Evolutionary conservation across 2,797 vertebrate genomes (phyloP).

Genomic region (Hydrophis major): DNA sequence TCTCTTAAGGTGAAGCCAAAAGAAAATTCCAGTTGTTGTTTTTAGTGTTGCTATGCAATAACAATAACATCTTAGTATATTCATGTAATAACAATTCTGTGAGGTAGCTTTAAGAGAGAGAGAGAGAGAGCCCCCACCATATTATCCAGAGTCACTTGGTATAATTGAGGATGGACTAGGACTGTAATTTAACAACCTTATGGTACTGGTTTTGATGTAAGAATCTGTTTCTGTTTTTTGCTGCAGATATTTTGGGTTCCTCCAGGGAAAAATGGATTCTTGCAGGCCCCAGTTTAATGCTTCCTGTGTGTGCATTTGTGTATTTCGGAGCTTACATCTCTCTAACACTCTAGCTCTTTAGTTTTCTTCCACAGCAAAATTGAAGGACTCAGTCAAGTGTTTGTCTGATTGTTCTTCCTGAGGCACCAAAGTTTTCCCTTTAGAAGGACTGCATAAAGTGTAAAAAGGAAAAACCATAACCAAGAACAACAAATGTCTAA

Average conservation of each 20-base stretch:
- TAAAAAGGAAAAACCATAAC: not conserved
- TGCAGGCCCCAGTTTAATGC: not conserved
- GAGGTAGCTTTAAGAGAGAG: not conserved
- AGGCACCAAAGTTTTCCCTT: not conserved
- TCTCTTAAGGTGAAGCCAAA: not conserved
- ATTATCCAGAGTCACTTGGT: not conserved
- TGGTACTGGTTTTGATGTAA: not conserved
- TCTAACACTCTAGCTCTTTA: not conserved
- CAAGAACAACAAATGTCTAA: not conserved
- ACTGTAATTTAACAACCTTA: not conserved
- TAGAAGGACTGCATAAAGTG: not conserved
- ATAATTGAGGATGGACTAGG: not conserved
- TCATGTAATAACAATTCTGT: not conserved
- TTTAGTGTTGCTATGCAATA: not conserved
- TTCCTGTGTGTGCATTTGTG: not conserved
- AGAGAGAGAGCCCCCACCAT: not conserved
- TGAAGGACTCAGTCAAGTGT: not conserved
- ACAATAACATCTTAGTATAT: not conserved
- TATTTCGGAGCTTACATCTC: not conserved
- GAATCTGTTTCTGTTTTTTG: not conserved
- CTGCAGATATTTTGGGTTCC: not conserved
- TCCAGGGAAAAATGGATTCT: not conserved
- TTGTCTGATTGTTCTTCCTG: not conserved
- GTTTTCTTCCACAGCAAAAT: not conserved
- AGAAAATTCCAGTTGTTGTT: not conserved